Base-by-base conservation (phyloP, 1,140 invertebrate genomes). In the Caerostris extrusa region DNA sequence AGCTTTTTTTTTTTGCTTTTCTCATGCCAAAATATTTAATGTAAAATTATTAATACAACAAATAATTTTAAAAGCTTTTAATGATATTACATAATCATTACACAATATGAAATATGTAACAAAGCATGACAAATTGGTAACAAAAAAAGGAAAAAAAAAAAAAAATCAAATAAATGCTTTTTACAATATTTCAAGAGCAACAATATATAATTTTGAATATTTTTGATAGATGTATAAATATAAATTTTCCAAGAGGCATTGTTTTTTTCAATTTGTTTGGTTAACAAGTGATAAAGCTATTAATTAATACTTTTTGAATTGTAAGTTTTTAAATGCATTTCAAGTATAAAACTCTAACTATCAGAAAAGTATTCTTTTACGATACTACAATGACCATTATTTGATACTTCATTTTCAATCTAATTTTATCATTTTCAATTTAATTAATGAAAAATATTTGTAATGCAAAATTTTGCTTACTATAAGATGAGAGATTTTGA, bases 61-160 rank as follows among this genome's bases (percentile, higher is more conserved):
- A 14, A 50, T 12, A 77, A 64, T 64, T 77, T 77, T 50, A 50
- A 77, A 77, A 10, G 71, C 71, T 77, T 77, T 77, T 77, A 77
- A 77, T 34, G 3, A 71, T 77, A 12, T 77, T 77, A 77, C 10
- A 77, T 77, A 53, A 77, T 77, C 10, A 77, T 50, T 50, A 14
- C 34, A 77, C 53, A 34, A 77, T 10, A 34, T 77, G 34, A 77
- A 53, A 77, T 77, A 53, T 77, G 7, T 77, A 77, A 77, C 71
- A 53, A 53, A 77, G 53, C 53, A 77, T 77, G 50, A 53, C 7
- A 77, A 34, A 77, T 5, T 77, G 71, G 34, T 34, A 53, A 53
- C 50, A 53, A 34, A 77, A 64, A 53, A 12, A 5, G 6, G n/a
- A n/a, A n/a, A n/a, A n/a, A n/a, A 4, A 14, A 7, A 53, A 77